Evolutionary conservation across 2,113 vertebrate genomes (phyloP).

Genomic region (Sinocyclocheilus grahami): DNA sequence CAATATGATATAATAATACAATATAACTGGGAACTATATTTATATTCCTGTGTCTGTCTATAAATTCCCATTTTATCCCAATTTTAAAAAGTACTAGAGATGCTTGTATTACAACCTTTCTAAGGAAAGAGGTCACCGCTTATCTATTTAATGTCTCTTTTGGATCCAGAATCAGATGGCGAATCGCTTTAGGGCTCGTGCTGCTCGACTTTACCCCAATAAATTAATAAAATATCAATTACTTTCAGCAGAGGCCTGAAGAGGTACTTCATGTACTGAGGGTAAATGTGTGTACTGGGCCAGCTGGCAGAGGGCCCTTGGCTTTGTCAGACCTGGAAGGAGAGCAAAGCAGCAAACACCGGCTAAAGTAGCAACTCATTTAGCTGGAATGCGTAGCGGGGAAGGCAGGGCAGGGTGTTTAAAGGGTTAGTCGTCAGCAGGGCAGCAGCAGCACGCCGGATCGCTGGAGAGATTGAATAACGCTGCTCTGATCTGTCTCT

Average conservation of each 20-base stretch:
- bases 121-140: not conserved
- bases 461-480: slow-evolving; percentile 9
- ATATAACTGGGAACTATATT: not conserved
- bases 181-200: slow-evolving; percentile 1
- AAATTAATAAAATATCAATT: slow-evolving; percentile 12
- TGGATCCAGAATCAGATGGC: not conserved
- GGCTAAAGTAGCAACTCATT: slow-evolving; percentile 5
- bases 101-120: not conserved
- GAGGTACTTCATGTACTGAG: not conserved
- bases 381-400: not conserved
- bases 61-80: not conserved
- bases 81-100: not conserved
- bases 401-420: not conserved
- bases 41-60: not conserved
- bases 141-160: slow-evolving; percentile 8
- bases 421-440: not conserved
- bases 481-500: not conserved
- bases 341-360: not conserved
- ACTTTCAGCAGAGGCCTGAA: slow-evolving; percentile 17
- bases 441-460: not conserved
- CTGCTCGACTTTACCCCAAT: not conserved
- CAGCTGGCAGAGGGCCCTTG: slow-evolving; percentile 13
- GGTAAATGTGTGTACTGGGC: not conserved
- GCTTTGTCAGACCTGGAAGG: slow-evolving; percentile 31
- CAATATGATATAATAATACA: not conserved